Evolutionary conservation across 2,797 vertebrate species (phyloP), one percentile per base, ranked within the genome.

Genomic region (Percopsis omiscomaycus): DNA sequence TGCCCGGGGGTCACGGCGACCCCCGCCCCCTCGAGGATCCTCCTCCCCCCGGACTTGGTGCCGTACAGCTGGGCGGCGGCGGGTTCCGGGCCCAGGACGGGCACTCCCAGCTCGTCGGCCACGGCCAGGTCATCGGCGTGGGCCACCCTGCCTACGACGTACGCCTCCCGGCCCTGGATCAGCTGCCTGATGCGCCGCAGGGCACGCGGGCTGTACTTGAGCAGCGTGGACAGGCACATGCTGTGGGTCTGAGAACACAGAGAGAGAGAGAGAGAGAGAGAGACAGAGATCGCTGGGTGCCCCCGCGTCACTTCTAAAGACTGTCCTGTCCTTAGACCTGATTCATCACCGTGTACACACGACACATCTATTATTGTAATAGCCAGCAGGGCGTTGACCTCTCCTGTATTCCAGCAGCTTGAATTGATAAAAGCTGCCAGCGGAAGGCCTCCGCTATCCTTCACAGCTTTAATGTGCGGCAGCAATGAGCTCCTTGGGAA

Each of bases 371-470:
- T 96, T 96, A 96, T 86, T 82, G 94, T 93, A 95, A 94, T 92
- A 95, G 94, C 94, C 93, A 92, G 84, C 92, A 92, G 93, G 95
- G 95, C 93, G 94, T 91, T 95, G 94, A 98, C 95, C 96, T 94
- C 94, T 95, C 90, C 94, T 94, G 95, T 95, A 95, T 94, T 93
- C 91, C 89, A 93, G 95, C 94, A 92, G 93, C 95, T 98, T 95
- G 94, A 95, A 97, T 96, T 98, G 96, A 97, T 96, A 97, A 97
- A 96, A 95, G 93, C 94, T 93, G 95, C 93, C 93, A 91, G 93
- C 92, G 94, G 95, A 94, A 95, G 87, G 92, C 86, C 73, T 92
- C 88, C 87, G 92, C 95, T 94, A 96, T 95, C 93, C 89, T 92
- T 95, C 95, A 95, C 94, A 92, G 96, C 94, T 96, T 96, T 97